Percentiles rank a stretch among this genome's conserved stretches.
phyloP scores from a whole-genome alignment of 2,888 invertebrate species.

The Hydrotaea cyrtoneurina region DNA sequence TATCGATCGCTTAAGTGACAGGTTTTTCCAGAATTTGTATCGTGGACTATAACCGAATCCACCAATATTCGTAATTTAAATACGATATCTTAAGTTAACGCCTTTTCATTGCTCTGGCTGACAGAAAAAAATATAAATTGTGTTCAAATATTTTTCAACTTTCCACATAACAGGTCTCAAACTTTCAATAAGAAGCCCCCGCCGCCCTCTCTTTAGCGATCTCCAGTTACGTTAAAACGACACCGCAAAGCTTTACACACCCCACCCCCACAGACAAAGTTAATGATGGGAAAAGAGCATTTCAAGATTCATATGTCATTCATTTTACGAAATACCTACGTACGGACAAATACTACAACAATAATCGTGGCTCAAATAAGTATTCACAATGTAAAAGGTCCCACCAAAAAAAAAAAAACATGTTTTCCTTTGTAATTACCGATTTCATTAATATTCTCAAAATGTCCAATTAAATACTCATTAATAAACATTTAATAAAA shows the following conservation, averaged over 20 bases:
- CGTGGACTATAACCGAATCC: too few species aligned
- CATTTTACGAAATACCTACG: neutral
- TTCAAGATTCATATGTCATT: constrained; percentile 34
- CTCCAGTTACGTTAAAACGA: neutral
- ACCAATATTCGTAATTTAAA: too few species aligned
- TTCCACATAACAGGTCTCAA: too few species aligned
- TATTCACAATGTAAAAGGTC: neutral
- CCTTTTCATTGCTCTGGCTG: too few species aligned
- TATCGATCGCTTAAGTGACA: too few species aligned
- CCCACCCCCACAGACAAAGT: neutral
- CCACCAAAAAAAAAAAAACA: too few species aligned
- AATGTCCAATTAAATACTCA: constrained; percentile 52
- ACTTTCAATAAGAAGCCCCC: too few species aligned
- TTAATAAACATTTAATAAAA: constrained; percentile 49
- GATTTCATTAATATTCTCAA: constrained; percentile 54
- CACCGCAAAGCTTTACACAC: neutral
- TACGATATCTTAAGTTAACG: too few species aligned
- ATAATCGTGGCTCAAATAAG: neutral
- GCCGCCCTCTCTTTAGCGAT: too few species aligned
- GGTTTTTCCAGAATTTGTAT: too few species aligned
- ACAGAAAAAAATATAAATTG: too few species aligned
- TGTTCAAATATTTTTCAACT: too few species aligned
- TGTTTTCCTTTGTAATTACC: constrained; percentile 15
- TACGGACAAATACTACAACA: neutral
- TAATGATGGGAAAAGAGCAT: neutral